Evolutionary conservation across 1,140 invertebrate genomes (phyloP), one percentile per base, ranked within the genome.

Genomic region (Cepaea nemoralis): DNA sequence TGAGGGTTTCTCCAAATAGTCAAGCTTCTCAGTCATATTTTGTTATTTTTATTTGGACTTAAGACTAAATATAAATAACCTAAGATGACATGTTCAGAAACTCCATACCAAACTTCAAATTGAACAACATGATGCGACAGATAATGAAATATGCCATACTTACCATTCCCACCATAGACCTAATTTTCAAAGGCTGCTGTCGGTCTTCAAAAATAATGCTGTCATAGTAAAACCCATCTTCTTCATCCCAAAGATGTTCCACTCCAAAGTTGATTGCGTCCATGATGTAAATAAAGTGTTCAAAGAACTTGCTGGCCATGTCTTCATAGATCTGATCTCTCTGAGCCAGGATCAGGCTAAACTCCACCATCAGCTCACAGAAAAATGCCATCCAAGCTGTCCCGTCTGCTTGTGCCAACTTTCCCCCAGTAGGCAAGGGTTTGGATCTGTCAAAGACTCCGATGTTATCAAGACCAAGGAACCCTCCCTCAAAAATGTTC

Each of bases 341-440:
- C 39, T 88, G 78, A 19, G 91, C 88, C 67, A 92, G 83, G 22
- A 89, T 89, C 14, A 92, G 86, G 31, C 91, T 89, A 19, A 92
- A 91, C 81, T 92, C 90, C 77, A 92, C 79, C 91, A 92, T 92
- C 42, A 88, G 87, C 12, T 87, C 82, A 83, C 89, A 89, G 86
- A 90, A 92, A 82, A 92, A 91, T 12, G 90, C 91, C 91, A 92
- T 91, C 92, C 92, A 92, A 0, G 91, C 91, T 5, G 91, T 91
- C 33, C 91, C 92, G 86, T 92, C 92, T 0, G 91, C 91, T 88
- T 92, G 92, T 6, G 89, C 88, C 35, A 92, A 84, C 63, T 85
- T 84, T 0, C 87, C 88, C 6, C 87, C 89, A 39, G 85, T 85
- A 5, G 90, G 90, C 19, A 92, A 83, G 16, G 91, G 91, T 73